Evolutionary conservation across 2,888 invertebrate genomes (phyloP).

Genomic region (Parnassius glacialis): DNA sequence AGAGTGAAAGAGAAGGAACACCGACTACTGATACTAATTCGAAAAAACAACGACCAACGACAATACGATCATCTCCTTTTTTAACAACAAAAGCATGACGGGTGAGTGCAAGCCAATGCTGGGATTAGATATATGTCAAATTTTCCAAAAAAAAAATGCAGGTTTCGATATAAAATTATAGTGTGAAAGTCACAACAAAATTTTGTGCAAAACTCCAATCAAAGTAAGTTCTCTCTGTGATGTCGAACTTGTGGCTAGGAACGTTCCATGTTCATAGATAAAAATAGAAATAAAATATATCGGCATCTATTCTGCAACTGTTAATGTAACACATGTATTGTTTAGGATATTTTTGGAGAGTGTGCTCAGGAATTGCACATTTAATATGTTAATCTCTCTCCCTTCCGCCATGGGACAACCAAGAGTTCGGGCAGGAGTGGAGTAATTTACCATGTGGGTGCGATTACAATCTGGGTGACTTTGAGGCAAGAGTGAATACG

Average conservation of each 20-base stretch:
- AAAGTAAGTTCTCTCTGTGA: slow-evolving; percentile 50
- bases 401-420: too few species aligned
- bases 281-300: too few species aligned
- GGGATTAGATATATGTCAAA: slow-evolving; percentile 45
- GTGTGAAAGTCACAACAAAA: slow-evolving; percentile 36
- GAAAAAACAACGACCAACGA: slow-evolving; percentile 29
- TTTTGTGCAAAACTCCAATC: slow-evolving; percentile 68
- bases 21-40: slow-evolving; percentile 67
- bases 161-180: slow-evolving; percentile 43
- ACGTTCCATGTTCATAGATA: slow-evolving; percentile 16
- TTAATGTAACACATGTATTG: too few species aligned
- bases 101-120: slow-evolving; percentile 76
- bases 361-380: too few species aligned
- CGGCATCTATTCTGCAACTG: too few species aligned
- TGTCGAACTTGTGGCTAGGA: slow-evolving; percentile 29
- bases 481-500: too few species aligned
- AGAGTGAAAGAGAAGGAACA: slow-evolving; percentile 79
- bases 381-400: too few species aligned
- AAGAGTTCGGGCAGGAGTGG: too few species aligned
- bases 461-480: too few species aligned
- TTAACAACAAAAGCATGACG: slow-evolving; percentile 60
- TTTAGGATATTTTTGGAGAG: too few species aligned
- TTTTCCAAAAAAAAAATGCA: slow-evolving; percentile 40
- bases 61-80: slow-evolving; percentile 11
- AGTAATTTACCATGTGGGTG: too few species aligned